Conservation (phyloP, 2,888 invertebrate species). For the Spilosoma lubricipeda region DNA sequence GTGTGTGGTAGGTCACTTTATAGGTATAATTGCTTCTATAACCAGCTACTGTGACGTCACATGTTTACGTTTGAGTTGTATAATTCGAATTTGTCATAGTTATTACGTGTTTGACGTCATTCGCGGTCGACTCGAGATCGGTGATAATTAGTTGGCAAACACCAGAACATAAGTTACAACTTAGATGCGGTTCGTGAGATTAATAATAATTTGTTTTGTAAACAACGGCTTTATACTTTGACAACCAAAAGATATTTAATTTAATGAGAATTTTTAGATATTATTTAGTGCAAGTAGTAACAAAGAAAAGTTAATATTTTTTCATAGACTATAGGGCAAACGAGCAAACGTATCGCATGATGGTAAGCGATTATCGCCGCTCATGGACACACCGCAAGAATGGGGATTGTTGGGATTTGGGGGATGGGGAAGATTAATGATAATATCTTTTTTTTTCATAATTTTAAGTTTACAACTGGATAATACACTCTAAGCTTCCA, state of each 20-base stretch:
- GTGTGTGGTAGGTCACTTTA: not conserved
- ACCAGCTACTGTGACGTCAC: not conserved
- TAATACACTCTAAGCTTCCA: too few relatives aligned
- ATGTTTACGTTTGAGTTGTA: constrained; percentile 6
- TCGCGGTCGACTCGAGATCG: not conserved
- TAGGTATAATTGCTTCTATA: not conserved
- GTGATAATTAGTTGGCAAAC: constrained; percentile 2
- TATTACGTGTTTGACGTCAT: constrained; percentile 14
- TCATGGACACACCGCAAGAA: too few relatives aligned
- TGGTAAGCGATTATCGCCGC: too few relatives aligned
- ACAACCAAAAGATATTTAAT: not conserved
- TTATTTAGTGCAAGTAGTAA: too few relatives aligned
- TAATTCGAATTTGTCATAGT: constrained; percentile 3
- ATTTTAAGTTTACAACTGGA: too few relatives aligned
- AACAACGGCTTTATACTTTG: not conserved
- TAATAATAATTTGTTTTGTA: not conserved
- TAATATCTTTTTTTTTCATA: too few relatives aligned
- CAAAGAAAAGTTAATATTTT: too few relatives aligned
- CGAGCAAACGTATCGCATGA: too few relatives aligned
- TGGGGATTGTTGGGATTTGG: too few relatives aligned
- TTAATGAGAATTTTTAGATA: too few relatives aligned
- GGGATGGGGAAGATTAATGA: too few relatives aligned
- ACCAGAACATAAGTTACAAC: not conserved
- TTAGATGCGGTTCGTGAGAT: not conserved
- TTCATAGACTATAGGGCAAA: too few relatives aligned